Base-by-base conservation (phyloP, 2,797 vertebrate species). In the Myripristis jacobus region DNA sequence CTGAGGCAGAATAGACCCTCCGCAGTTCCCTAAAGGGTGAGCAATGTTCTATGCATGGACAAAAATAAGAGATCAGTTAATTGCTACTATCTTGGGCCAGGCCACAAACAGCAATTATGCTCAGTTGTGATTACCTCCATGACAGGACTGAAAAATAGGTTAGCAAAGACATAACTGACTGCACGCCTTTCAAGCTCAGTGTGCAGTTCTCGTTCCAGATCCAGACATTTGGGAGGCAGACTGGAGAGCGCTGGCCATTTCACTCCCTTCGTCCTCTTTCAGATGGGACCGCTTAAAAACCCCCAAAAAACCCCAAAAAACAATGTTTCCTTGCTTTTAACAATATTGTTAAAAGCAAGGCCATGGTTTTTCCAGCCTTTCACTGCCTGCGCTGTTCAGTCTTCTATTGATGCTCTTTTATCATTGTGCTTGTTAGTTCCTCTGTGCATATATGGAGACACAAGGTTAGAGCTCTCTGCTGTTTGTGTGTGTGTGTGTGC, bases 371-470 rank as follows among this genome's bases (percentile, higher is more conserved):
- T 11, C 24, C 48, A 36, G 64, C 13, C 2, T 3, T 27, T 36
- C 13, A 61, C 12, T 54, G 21, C 36, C 56, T 75, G 7, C 60
- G 82, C 56, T 31, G 27, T 27, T 48, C 9, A 10, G 59, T 53
- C 57, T 58, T 72, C 82, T 19, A 36, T 77, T 82, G 61, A 66
- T 69, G 36, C 69, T 66, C 53, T 73, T 88, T 78, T 80, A 48
- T 79, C 46, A 1, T 82, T 81, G 60, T 13, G 47, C 57, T 68
- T 56, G 81, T 81, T 69, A 72, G 66, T 27, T 64, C 47, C 18
- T 52, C 27, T 8, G 25, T 12, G 31, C 29, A 56, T 66, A 80
- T 75, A 46, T 72, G 50, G 76, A 71, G 21, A 60, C 11, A 59
- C 64, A 58, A 43, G 61, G 51, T 70, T 66, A 25, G 46, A 53